Evolutionary conservation across 2,113 vertebrate genomes (phyloP).

Genomic region (Nyctereutes procyonoides): DNA sequence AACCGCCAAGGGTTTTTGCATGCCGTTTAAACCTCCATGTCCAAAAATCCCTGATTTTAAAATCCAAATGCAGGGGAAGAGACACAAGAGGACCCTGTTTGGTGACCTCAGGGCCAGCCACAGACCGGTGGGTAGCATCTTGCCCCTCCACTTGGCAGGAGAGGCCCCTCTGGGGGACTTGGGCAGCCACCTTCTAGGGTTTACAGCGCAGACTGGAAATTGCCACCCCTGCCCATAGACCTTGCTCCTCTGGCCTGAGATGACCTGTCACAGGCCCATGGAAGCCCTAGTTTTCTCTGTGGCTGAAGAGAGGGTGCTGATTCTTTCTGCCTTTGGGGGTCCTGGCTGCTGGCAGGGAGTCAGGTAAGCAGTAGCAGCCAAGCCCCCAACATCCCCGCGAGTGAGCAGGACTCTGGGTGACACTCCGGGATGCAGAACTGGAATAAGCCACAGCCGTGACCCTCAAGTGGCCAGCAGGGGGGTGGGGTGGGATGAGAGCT

Average conservation of each 20-base stretch:
- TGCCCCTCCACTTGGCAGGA: background rate
- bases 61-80: background rate
- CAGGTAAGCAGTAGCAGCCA: background rate
- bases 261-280: background rate
- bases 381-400: background rate
- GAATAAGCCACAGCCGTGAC: background rate
- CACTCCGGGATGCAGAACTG: no score
- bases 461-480: accelerated
- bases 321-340: accelerated
- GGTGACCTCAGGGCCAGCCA: background rate
- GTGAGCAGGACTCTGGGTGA: background rate
- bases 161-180: background rate
- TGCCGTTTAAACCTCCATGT: background rate
- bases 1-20: background rate
- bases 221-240: accelerated
- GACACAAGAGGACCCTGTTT: background rate
- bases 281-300: background rate
- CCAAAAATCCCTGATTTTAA: background rate
- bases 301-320: background rate
- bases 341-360: background rate
- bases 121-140: background rate
- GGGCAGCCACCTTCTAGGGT: accelerated
- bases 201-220: accelerated
- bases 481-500: background rate
- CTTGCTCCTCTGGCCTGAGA: background rate